Evolutionary conservation across 1,140 invertebrate species (phyloP), one percentile per base, ranked within the genome.

Genomic region (Halictus rubicundus): DNA sequence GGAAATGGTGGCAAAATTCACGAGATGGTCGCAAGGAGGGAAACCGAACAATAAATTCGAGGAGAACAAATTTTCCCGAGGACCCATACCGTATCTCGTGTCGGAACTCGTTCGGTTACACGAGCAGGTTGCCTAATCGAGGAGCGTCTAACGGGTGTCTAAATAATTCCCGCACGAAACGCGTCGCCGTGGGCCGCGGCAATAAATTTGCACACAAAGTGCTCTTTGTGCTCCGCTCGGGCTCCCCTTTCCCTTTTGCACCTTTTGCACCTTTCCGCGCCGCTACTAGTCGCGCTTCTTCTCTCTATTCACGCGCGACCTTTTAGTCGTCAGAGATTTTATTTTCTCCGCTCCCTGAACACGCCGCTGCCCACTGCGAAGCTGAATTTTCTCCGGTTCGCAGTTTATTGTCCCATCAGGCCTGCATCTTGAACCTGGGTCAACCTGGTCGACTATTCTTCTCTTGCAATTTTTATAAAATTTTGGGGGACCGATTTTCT

Each of bases 141-240:
- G 74, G 61, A 71, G 61, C 68, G 25, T 81, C 68, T 82, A 79
- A 79, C 69, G 68, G 80, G 68, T 79, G 76, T 79, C 76, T 79
- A 82, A 82, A 82, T 82, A 79, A 82, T 73, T 79, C 76, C 42
- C 57, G 52, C 80, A n/a, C 61, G 66, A 71, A 63, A 60, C 63
- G 54, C 59, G 37, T 70, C 49, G 32, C 9, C 49, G 65, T 64
- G 57, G 64, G 73, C 49, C 63, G 76, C 21, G 27, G 76, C 69
- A 73, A 82, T 82, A 79, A 82, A 82, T 82, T 82, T 82, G 80
- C 80, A 82, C 77, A 80, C 81, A 82, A 82, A 82, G 81, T 82
- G 71, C 71, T 65, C 81, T 82, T 82, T 75, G 81, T 70, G 71
- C 60, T 63, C 21, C 25, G 21, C 49, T 52, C 68, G 7, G 64